These are phyloP conservation scores for Eulemur albifrons DNA, from an alignment of 2,797 vertebrate species.

Conservation along the genomic window DNA sequence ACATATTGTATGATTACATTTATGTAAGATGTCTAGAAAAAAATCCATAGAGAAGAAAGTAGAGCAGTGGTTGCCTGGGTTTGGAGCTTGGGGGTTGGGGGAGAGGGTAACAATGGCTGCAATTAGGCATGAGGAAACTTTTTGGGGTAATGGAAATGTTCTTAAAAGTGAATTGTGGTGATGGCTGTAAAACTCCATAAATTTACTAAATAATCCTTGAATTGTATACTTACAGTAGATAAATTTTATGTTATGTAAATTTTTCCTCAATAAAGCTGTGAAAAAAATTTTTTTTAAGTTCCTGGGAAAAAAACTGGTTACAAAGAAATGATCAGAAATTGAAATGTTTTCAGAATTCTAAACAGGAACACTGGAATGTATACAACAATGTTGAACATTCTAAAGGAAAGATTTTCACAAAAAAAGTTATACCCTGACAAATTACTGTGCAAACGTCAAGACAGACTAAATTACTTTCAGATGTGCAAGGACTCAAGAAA, in stretches of 20 bases:
- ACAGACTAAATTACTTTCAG: no score
- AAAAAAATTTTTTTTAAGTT: neutral
- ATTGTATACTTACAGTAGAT: neutral
- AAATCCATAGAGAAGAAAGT: neutral
- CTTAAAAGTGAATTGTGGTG: neutral
- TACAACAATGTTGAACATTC: no score
- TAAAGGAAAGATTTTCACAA: no score
- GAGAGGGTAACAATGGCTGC: neutral
- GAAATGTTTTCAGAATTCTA: neutral
- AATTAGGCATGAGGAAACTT: neutral
- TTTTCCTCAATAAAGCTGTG: neutral
- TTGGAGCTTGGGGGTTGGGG: no score
- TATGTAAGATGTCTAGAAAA: neutral
- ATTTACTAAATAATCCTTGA: neutral
- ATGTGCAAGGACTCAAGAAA: neutral
- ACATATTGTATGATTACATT: neutral
- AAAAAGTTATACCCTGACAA: no score
- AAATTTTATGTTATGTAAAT: neutral
- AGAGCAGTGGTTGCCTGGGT: neutral
- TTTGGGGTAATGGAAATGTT: neutral
- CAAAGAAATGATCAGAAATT: slow-evolving; percentile 16
- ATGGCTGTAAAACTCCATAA: neutral
- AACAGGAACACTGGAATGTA: no score
- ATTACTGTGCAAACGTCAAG: no score
- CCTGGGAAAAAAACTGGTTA: neutral